phyloP scores from a whole-genome alignment of 2,113 vertebrate genomes.

The Eupsittula cactorum region DNA sequence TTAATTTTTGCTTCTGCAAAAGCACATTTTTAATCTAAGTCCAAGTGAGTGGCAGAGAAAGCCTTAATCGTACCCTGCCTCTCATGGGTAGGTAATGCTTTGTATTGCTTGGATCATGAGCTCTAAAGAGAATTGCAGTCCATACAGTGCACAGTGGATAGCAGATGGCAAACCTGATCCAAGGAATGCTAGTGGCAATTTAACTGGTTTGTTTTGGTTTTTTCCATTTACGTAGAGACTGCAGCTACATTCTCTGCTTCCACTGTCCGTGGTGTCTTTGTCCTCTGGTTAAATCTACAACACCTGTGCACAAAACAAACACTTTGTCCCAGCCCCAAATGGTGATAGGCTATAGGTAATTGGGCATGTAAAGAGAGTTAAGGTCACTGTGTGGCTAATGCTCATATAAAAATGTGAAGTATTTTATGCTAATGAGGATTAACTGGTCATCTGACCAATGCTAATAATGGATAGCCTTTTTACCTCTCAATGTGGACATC shows the following conservation, averaged over 20 bases:
- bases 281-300: neutral
- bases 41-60: neutral
- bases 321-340: neutral
- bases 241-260: neutral
- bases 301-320: neutral
- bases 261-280: neutral
- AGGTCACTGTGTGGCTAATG: neutral
- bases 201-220: neutral
- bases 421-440: neutral
- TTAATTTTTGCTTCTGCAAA: neutral
- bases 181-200: neutral
- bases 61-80: neutral
- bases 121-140: neutral
- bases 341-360: neutral
- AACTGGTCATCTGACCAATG: neutral
- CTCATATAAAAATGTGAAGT: neutral
- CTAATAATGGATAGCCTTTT: neutral
- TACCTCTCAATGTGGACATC: neutral
- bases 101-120: neutral
- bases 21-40: conserved; percentile 1
- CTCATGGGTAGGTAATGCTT: neutral
- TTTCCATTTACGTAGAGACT: neutral
- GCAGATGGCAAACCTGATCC: neutral
- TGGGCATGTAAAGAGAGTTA: neutral
- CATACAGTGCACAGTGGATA: neutral